Conservation (phyloP, 2,113 vertebrate species). For the Pristiophorus japonicus region DNA sequence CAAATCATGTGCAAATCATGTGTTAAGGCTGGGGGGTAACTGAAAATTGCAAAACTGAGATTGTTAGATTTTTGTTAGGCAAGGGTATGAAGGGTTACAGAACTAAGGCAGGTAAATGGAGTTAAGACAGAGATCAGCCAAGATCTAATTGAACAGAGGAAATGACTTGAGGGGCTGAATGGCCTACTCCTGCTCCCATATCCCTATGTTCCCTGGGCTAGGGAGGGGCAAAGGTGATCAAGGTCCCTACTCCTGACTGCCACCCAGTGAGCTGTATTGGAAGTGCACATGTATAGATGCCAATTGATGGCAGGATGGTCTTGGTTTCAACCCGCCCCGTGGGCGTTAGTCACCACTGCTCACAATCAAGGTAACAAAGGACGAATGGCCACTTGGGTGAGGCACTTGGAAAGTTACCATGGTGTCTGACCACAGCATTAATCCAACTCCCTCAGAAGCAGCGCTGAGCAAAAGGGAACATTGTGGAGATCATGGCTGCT, state of each 20-base stretch:
- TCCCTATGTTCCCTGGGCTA: background rate
- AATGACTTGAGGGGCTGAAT: background rate
- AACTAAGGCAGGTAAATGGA: background rate
- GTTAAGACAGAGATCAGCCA: background rate
- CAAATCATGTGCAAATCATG: no score
- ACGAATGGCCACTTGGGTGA: background rate
- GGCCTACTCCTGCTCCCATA: background rate
- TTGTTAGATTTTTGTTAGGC: background rate
- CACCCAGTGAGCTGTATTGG: background rate
- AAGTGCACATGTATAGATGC: background rate
- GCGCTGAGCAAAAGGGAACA: background rate
- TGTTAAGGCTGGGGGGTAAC: background rate
- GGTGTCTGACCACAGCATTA: background rate
- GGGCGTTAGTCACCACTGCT: background rate
- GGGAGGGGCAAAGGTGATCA: background rate
- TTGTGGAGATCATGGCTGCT: background rate
- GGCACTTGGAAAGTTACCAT: background rate
- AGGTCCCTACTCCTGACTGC: background rate
- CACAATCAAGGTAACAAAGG: background rate
- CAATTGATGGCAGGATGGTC: background rate
- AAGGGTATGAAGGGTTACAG: background rate
- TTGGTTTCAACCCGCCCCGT: background rate
- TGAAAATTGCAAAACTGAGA: background rate
- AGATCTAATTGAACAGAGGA: background rate
- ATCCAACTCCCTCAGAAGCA: background rate